A percentile compares a stretch with the other conserved stretches of the same genome.
Conservation (phyloP, 1,140 invertebrate genomes). For the Agrilus planipennis region DNA sequence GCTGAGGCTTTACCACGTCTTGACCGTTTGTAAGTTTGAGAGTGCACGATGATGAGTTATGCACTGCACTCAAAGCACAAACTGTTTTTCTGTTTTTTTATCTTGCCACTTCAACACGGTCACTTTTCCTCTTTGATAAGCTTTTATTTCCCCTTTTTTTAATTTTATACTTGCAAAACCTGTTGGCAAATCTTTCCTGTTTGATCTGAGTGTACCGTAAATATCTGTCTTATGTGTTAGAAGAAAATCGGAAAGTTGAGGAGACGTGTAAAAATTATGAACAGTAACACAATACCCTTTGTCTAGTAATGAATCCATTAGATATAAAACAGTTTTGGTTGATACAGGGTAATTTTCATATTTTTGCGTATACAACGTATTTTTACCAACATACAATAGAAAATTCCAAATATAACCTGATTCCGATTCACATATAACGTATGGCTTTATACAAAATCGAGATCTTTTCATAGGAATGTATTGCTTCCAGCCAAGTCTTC, state of each 20-base stretch:
- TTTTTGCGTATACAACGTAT: background rate
- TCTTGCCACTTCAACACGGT: slow-evolving; percentile 3
- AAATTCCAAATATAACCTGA: background rate
- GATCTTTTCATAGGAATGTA: slow-evolving; percentile 13
- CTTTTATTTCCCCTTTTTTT: background rate
- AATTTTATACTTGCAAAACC: background rate
- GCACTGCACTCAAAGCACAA: too few species aligned
- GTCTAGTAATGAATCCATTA: background rate
- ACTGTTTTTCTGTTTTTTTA: too few species aligned
- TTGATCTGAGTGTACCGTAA: background rate
- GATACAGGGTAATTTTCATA: background rate
- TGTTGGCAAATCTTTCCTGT: background rate
- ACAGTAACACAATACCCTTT: slow-evolving; percentile 2
- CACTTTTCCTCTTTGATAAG: background rate
- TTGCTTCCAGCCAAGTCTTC: slow-evolving; percentile 11
- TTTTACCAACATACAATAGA: too few species aligned
- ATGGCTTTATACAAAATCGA: slow-evolving; percentile 13
- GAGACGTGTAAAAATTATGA: slow-evolving; percentile 1
- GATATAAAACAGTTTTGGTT: background rate
- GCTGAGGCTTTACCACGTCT: too few species aligned
- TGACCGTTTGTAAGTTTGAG: too few species aligned
- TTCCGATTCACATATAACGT: too few species aligned
- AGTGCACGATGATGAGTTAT: too few species aligned
- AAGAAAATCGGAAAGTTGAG: background rate
- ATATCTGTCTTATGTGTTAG: background rate